Percentiles rank a stretch among this genome's conserved stretches.
phyloP scores from a whole-genome alignment of 2,113 vertebrate genomes.

The Neolamprologus kungweensis region DNA sequence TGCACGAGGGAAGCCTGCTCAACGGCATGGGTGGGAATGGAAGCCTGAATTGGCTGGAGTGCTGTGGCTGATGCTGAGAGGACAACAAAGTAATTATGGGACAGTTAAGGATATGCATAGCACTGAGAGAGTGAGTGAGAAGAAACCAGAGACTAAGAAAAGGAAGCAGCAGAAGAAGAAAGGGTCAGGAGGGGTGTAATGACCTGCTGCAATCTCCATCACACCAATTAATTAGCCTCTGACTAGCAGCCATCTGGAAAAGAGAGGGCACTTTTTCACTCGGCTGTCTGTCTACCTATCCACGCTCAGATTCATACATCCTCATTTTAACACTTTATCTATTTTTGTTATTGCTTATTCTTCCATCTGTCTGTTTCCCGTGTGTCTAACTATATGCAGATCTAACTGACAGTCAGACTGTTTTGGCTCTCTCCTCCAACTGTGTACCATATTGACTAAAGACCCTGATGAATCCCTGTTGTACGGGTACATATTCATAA shows the following conservation, averaged over 20 bases:
- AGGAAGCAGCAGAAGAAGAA: not conserved
- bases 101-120: constrained; percentile 28
- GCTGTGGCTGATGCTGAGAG: constrained; percentile 24
- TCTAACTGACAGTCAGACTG: not conserved
- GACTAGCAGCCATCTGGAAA: constrained; percentile 66
- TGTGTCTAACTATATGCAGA: not conserved
- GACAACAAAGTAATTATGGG: constrained; percentile 56
- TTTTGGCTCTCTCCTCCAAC: not conserved
- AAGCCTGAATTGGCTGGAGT: not conserved
- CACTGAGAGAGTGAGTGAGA: not conserved
- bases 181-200: not conserved
- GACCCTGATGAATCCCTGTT: not conserved
- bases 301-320: not conserved
- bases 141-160: constrained; percentile 10
- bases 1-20: not conserved
- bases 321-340: not conserved
- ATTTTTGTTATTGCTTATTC: not conserved
- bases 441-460: not conserved
- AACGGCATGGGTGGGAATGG: not conserved
- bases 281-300: not conserved
- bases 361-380: not conserved
- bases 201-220: constrained; percentile 57
- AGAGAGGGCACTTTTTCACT: constrained; percentile 3
- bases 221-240: constrained; percentile 66
- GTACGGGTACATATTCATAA: not conserved